A percentile compares a stretch with the other conserved stretches of the same genome.
phyloP scores from a whole-genome alignment of 2,888 invertebrate species.

The Eremobia ochroleuca region DNA sequence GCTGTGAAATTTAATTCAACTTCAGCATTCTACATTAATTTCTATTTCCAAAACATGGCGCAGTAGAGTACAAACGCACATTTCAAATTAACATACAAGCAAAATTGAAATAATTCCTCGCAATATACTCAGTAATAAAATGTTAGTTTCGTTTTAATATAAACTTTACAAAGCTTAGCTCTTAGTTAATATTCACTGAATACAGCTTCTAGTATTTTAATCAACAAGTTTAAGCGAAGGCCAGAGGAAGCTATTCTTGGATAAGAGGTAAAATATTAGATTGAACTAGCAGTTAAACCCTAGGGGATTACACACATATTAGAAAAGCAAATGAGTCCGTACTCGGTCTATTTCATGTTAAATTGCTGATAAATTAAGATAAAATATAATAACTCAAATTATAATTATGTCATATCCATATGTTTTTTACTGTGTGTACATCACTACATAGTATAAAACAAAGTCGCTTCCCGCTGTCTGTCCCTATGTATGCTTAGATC shows the following conservation, averaged over 20 bases:
- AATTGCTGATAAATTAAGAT: neutral
- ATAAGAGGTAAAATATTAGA: slow-evolving; percentile 24
- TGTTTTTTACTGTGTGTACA: too few relatives aligned
- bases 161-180: slow-evolving; percentile 16
- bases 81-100: slow-evolving; percentile 10
- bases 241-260: slow-evolving; percentile 34
- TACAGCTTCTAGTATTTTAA: slow-evolving; percentile 40
- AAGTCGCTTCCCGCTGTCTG: too few relatives aligned
- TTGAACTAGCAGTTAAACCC: slow-evolving; percentile 4
- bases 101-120: slow-evolving; percentile 10
- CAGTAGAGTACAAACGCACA: neutral
- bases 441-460: too few relatives aligned
- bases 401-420: too few relatives aligned
- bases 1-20: neutral
- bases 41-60: neutral
- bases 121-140: neutral
- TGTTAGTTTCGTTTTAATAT: slow-evolving; percentile 33
- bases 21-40: neutral
- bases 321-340: neutral
- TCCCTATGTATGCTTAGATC: too few relatives aligned
- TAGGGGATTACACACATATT: neutral
- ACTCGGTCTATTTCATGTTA: neutral
- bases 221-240: slow-evolving; percentile 47
- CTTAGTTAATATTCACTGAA: slow-evolving; percentile 35
- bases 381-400: too few relatives aligned